Evolutionary conservation across 2,888 invertebrate species (phyloP).

Genomic region (Mimumesa dahlbomi): DNA sequence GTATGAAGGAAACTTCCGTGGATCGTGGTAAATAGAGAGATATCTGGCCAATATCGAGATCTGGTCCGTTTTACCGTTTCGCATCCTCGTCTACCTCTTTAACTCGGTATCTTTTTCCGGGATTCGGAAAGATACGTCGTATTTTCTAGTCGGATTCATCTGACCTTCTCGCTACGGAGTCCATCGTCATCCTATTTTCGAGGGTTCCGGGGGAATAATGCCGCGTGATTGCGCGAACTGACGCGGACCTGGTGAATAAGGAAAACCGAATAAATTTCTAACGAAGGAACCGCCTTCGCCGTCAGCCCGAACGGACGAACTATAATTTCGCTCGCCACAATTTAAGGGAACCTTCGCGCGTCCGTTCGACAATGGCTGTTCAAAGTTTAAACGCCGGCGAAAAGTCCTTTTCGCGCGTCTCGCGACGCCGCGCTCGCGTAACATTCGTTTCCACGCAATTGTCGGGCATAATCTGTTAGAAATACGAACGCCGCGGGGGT

Average conservation of each 20-base stretch:
- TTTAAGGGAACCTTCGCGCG: not conserved
- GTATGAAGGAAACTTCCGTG: constrained; percentile 25
- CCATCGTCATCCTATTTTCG: constrained; percentile 6
- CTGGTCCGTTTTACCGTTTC: constrained; percentile 13
- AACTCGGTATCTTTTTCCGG: not conserved
- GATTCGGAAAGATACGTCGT: not conserved
- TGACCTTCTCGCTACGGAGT: not conserved
- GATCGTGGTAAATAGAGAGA: constrained; percentile 29
- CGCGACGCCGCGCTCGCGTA: no score
- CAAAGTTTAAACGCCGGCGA: no score
- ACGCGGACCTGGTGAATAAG: constrained; percentile 41
- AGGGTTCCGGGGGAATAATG: constrained; percentile 38
- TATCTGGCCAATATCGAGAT: constrained; percentile 34
- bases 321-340: constrained; percentile 5
- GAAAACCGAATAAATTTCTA: constrained; percentile 41
- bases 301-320: not conserved
- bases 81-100: constrained; percentile 1
- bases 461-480: no score
- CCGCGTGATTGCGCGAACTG: constrained; percentile 40
- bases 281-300: constrained; percentile 17
- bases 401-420: no score
- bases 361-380: no score
- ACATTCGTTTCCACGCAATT: no score
- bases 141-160: not conserved
- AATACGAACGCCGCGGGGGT: no score